Conservation (phyloP, 2,797 vertebrate genomes). For the Lophius americanus region DNA sequence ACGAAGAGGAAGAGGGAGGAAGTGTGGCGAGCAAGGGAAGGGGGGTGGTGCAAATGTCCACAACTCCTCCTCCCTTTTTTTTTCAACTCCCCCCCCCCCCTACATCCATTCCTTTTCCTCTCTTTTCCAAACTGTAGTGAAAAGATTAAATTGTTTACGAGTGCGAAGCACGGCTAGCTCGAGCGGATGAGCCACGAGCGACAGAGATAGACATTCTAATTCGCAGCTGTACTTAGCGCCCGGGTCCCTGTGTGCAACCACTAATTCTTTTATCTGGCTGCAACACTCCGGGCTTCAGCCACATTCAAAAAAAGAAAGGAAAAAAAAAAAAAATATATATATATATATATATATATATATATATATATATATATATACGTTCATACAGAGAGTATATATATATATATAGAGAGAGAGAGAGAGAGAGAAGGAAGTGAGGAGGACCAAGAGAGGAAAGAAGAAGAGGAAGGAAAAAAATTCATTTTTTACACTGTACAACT, state of each 20-base stretch:
- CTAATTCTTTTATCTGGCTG: conserved; percentile 99
- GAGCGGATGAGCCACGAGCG: conserved; percentile 91
- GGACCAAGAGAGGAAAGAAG: conserved; percentile 6
- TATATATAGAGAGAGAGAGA: background rate
- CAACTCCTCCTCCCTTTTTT: conserved; percentile 58
- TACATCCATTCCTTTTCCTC: conserved; percentile 47
- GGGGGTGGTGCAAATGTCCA: conserved; percentile 78
- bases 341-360: conserved; percentile 1
- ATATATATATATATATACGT: background rate
- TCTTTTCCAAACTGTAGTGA: conserved; percentile 90
- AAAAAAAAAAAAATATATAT: conserved; percentile 20
- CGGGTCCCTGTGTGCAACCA: conserved; percentile 91
- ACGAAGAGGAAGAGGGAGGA: conserved; percentile 41
- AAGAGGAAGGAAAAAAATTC: conserved; percentile 68
- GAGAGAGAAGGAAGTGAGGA: conserved; percentile 7
- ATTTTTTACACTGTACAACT: conserved; percentile 82
- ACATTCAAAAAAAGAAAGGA: conserved; percentile 85
- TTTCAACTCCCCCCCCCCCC: conserved; percentile 37
- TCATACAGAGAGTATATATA: conserved; percentile 8
- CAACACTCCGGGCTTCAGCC: conserved; percentile 96
- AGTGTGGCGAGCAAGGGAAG: conserved; percentile 8
- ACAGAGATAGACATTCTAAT: conserved; percentile 99
- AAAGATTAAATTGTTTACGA: conserved; percentile 99
- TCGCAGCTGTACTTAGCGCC: conserved; percentile 91
- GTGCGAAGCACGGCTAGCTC: conserved; percentile 88